Evolutionary conservation across 2,888 invertebrate species (phyloP), one percentile per base, ranked within the genome.

Genomic region (Noctua janthina): DNA sequence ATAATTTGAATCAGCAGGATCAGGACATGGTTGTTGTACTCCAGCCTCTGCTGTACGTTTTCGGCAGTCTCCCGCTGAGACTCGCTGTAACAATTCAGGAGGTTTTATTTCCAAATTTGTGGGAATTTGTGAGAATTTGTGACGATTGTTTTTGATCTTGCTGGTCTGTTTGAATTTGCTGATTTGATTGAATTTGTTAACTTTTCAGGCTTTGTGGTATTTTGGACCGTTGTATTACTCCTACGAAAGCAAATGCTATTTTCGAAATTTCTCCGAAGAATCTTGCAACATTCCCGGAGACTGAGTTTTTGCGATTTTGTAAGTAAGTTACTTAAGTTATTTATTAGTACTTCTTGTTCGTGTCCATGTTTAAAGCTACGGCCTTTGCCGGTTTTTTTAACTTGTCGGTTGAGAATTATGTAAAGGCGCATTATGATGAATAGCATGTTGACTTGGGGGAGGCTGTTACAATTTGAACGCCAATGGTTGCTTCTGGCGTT

Each of bases 1-100:
- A 74, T 81, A 83, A 15, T 67, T 0, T 11, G 46, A 11, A 11
- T 46, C 83, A 68, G 77, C 66, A 64, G 56, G 15, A 72, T 54
- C 75, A 83, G 86, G 73, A 76, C 78, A 75, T 39, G 67, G 68
- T 54, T 74, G 78, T 85, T 29, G 73, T 71, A 68, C 68, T 76
- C 69, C 79, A 69, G 59, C 54, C 29, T 46, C 23, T 67, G 85
- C 43, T 66, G 43, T 49, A 54, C n/a, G 15, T 74, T 74, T 70
- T 71, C 43, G 68, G 54, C 39, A n/a, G 67, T 68, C 43, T 43
- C 39, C 51, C 49, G 76, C 10, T 46, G 74, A 29, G 59, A 46
- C 4, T 54, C 10, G 84, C 86, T 84, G 86, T 76, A 86, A 84
- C 78, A 81, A 86, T 76, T 56, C 80, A 85, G 73, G 54, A 75